A percentile compares a stretch with the other conserved stretches of the same genome.
These are phyloP conservation scores for Clitarchus hookeri DNA, from an alignment of 2,888 invertebrate genomes.

Conservation along the genomic window DNA sequence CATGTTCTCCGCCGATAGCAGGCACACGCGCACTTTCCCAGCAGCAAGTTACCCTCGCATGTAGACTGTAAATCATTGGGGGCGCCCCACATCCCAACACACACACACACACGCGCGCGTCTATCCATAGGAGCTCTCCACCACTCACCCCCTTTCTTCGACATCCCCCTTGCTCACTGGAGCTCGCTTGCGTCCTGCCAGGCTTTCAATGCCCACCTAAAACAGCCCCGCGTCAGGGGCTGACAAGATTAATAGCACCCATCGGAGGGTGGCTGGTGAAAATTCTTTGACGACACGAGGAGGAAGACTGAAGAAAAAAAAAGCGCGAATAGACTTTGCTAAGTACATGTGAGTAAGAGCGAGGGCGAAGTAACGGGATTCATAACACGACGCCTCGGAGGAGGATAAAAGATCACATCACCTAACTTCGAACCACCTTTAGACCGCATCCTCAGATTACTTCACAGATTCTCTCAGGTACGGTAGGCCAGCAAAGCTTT, in stretches of 20 bases:
- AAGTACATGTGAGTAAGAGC: not conserved
- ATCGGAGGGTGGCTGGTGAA: not conserved
- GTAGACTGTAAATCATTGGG: constrained; percentile 8
- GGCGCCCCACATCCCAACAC: not conserved
- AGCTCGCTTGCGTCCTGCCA: not conserved
- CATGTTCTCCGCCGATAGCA: not conserved
- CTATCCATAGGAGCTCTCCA: too few species aligned
- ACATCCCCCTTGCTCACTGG: not conserved
- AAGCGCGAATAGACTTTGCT: constrained; percentile 12
- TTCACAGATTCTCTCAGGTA: not conserved
- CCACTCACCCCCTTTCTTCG: not conserved
- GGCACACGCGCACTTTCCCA: not conserved
- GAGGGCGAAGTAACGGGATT: not conserved
- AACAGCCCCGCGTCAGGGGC: constrained; percentile 11
- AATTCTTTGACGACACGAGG: constrained; percentile 22
- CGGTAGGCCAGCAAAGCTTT: not conserved
- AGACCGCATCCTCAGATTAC: too few species aligned
- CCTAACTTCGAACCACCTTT: too few species aligned
- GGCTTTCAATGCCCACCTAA: constrained; percentile 1
- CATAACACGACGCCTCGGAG: not conserved
- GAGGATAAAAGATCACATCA: not conserved
- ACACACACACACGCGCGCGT: not conserved
- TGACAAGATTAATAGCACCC: constrained; percentile 24
- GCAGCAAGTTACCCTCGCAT: not conserved
- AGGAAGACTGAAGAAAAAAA: not conserved